Evolutionary conservation across 2,888 invertebrate species (phyloP).

Genomic region (Epistrophe grossulariae): DNA sequence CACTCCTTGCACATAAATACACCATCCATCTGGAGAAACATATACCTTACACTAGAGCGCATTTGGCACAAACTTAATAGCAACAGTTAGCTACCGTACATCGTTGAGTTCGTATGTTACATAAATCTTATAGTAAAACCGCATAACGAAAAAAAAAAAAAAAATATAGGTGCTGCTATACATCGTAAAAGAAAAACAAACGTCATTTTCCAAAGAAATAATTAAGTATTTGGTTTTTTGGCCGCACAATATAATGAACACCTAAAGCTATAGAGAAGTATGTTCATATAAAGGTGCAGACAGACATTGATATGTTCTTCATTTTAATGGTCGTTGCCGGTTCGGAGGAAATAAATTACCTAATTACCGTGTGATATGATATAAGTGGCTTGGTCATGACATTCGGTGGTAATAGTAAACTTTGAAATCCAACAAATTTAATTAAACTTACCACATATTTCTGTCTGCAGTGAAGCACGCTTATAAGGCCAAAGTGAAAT

Average conservation of each 20-base stretch:
- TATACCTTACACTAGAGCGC: not conserved
- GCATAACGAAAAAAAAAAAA: not conserved
- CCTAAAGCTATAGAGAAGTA: not conserved
- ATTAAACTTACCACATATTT: constrained; percentile 21
- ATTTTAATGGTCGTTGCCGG: constrained; percentile 57
- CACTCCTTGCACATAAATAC: constrained; percentile 14
- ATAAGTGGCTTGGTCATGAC: constrained; percentile 69
- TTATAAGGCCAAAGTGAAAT: constrained; percentile 34
- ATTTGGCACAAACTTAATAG: constrained; percentile 14
- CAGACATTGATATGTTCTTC: constrained; percentile 47
- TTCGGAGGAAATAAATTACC: constrained; percentile 36
- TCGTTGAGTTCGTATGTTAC: constrained; percentile 57
- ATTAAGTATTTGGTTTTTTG: not conserved
- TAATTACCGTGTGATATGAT: constrained; percentile 34
- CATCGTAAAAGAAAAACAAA: constrained; percentile 27
- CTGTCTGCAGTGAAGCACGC: constrained; percentile 10
- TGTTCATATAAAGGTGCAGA: not conserved
- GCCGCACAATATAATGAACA: constrained; percentile 9
- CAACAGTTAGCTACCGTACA: constrained; percentile 59
- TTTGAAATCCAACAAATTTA: constrained; percentile 27
- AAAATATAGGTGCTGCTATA: constrained; percentile 14
- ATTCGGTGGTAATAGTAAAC: constrained; percentile 50
- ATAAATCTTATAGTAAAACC: constrained; percentile 12
- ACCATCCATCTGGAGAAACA: constrained; percentile 21
- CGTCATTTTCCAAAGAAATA: constrained; percentile 11